phyloP scores from a whole-genome alignment of 2,797 vertebrate species.

The Megaceryle alcyon region DNA sequence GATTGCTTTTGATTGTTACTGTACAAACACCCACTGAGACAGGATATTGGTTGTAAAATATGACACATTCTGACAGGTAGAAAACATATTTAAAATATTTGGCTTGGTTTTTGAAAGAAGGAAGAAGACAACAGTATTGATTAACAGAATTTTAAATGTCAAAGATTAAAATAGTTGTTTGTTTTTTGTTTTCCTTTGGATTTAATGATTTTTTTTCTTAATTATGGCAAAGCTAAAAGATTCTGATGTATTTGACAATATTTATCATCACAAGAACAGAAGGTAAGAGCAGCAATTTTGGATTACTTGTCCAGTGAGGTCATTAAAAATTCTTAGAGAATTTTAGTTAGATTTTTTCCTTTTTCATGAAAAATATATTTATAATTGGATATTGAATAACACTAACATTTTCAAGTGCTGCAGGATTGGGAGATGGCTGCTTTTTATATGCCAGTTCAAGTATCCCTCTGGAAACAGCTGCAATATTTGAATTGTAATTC shows the following conservation, averaged over 20 bases:
- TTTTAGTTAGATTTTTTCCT: neutral
- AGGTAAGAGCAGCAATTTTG: neutral
- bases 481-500: slow-evolving; percentile 54
- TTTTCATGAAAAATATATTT: neutral
- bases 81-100: neutral
- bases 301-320: neutral
- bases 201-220: neutral
- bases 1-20: neutral
- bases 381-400: neutral
- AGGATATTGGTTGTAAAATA: neutral
- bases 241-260: neutral
- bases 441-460: slow-evolving; percentile 35
- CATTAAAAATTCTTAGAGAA: neutral
- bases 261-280: neutral
- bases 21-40: neutral
- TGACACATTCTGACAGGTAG: neutral
- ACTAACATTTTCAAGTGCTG: slow-evolving; percentile 37
- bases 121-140: neutral
- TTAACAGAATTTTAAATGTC: neutral
- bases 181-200: neutral
- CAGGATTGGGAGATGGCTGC: neutral
- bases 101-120: neutral
- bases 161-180: neutral
- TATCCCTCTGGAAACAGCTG: slow-evolving; percentile 48
- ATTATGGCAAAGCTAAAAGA: neutral